Evolutionary conservation across 2,113 vertebrate species (phyloP), one percentile per base, ranked within the genome.

Genomic region (Halichoeres trimaculatus): DNA sequence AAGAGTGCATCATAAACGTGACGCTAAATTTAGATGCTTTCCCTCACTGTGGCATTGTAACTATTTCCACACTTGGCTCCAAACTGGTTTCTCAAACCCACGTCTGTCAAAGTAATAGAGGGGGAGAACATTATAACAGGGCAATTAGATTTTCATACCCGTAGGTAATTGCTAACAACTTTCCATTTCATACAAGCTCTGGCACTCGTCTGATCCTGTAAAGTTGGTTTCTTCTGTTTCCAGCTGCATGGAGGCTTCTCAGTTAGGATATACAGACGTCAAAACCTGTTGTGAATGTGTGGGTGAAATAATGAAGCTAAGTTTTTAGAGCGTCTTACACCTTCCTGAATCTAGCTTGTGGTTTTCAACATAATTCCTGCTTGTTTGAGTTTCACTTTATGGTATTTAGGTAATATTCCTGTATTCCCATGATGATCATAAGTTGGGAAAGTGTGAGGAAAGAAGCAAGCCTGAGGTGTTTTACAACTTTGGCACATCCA

Each of bases 131-230:
- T 76, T 69, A 72, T 17, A 75, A 65, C 52, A 53, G 12, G 52
- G 75, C 55, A 63, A 66, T 74, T 64, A 71, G 68, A 80, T 72
- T 61, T 30, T 34, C 66, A 30, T 74, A 70, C 22, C 51, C 36
- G 0, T 41, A 43, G 22, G 62, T 69, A 74, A 61, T 68, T 78
- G 66, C 67, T 66, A 72, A 70, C 55, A 36, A 61, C 56, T 83
- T 80, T 88, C 83, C 76, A 80, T 78, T 78, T 69, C 59, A 52
- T 73, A 45, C 34, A 22, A 26, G 56, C 61, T 59, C 55, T 64
- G 65, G 54, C 45, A 10, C 48, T 54, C 65, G 38, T 80, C 76
- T 85, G 80, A 35, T 58, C 75, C 62, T 75, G 61, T 57, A 61
- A 58, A 63, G 75, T 63, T 45, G 23, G 23, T 59, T 80, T 53